Evolutionary conservation across 1,140 invertebrate species (phyloP), one percentile per base, ranked within the genome.

Genomic region (Periplaneta americana): DNA sequence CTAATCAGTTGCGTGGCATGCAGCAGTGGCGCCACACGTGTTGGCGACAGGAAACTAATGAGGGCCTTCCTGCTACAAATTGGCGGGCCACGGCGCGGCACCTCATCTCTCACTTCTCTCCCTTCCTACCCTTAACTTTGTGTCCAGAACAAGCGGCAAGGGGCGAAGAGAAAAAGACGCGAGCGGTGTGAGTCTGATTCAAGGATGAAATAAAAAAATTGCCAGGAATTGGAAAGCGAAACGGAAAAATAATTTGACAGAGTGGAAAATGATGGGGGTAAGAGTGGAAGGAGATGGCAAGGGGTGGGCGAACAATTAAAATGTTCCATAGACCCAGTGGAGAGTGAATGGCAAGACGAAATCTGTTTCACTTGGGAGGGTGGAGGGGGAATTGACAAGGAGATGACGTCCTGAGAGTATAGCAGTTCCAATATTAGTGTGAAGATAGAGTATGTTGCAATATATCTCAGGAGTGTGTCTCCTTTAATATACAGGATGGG

Each of bases 51-150:
- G 34, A 66, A 81, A 81, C 81, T 81, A 78, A 81, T 78, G 80
- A 81, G 75, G 36, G 37, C 81, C 81, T 81, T 78, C 81, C 75
- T 77, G 81, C 81, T 81, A 81, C 81, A 81, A 81, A 81, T 81
- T 81, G 81, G 75, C 74, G 76, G n/a, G 75, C 17, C 81, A 32
- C 34, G 28, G 34, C 34, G 33, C 34, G 76, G 33, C 48, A 66
- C 48, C 48, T 66, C 48, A 66, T 66, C 48, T 66, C 48, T 66
- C 48, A 66, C 48, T 3, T 37, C 79, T 28, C 79, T 35, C 57
- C 79, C 79, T 33, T 34, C 79, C 57, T 48, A 32, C 32, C 79
- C 57, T 80, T 74, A 66, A 5, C 48, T 66, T n/a, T n/a, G 48
- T 66, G 48, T 66, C 48, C 48, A 66, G 48, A 17, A 17, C 39